A percentile compares a stretch with the other conserved stretches of the same genome.
phyloP scores from a whole-genome alignment of 2,113 vertebrate genomes.

The Dipodomys ordii region DNA sequence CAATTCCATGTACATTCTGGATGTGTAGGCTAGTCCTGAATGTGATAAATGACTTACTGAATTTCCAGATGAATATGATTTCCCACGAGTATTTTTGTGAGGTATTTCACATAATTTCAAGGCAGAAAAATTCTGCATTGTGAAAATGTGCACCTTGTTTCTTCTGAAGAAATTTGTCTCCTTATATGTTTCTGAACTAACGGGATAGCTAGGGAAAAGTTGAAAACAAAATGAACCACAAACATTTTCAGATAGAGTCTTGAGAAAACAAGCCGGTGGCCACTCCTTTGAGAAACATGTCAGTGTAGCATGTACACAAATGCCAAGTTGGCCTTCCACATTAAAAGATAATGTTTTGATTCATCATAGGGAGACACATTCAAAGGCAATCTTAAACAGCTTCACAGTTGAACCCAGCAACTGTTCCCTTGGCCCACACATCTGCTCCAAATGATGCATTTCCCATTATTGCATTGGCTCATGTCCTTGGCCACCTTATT shows the following conservation, averaged over 20 bases:
- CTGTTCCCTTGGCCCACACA: neutral
- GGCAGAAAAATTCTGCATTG: constrained; percentile 27
- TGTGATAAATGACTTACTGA: constrained; percentile 34
- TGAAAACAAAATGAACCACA: constrained; percentile 18
- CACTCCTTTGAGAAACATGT: neutral
- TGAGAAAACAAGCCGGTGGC: neutral
- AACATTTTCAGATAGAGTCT: neutral
- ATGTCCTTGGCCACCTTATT: neutral
- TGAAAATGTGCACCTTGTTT: neutral
- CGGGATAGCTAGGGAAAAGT: neutral
- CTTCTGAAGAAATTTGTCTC: neutral
- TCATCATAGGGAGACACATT: neutral
- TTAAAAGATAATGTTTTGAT: neutral
- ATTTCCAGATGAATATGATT: constrained; percentile 32
- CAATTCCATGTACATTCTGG: neutral
- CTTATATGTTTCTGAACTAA: neutral
- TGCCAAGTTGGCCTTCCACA: neutral
- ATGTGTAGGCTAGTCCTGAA: constrained; percentile 12
- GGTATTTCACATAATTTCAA: neutral
- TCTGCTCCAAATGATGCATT: neutral
- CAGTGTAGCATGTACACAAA: too few relatives aligned
- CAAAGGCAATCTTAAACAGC: neutral
- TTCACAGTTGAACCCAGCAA: neutral
- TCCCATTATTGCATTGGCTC: neutral
- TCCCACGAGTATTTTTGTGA: constrained; percentile 25